Conservation (phyloP, 2,113 vertebrate species). For the Myrmophylax atrothorax region DNA sequence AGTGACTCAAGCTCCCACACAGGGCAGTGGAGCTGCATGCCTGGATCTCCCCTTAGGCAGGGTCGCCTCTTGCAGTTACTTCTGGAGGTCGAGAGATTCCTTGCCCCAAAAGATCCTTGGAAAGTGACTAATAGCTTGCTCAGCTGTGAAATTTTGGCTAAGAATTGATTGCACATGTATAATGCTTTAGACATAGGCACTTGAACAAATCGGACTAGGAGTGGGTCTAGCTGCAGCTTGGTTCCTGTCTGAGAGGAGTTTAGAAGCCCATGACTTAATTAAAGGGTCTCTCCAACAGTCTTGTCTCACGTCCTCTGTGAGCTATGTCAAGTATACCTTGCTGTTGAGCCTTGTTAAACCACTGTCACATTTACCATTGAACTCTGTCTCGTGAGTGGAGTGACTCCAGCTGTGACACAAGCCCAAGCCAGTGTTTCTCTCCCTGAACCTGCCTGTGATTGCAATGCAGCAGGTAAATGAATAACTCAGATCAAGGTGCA, state of each 20-base stretch:
- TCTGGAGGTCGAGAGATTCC: background rate
- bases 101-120: background rate
- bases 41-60: background rate
- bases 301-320: background rate
- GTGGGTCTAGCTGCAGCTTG: background rate
- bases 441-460: background rate
- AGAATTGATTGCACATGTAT: background rate
- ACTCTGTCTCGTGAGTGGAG: background rate
- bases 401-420: background rate
- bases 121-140: background rate
- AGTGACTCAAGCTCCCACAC: background rate
- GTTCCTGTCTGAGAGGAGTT: background rate
- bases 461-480: background rate
- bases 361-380: background rate
- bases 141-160: background rate
- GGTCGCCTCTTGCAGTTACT: background rate
- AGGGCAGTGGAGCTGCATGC: background rate
- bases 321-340: background rate
- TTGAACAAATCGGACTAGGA: background rate
- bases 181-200: background rate
- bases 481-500: background rate
- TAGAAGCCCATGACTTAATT: background rate
- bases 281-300: background rate
- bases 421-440: background rate
- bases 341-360: background rate